Conservation (phyloP, 2,797 vertebrate species). For the Fratercula arctica region DNA sequence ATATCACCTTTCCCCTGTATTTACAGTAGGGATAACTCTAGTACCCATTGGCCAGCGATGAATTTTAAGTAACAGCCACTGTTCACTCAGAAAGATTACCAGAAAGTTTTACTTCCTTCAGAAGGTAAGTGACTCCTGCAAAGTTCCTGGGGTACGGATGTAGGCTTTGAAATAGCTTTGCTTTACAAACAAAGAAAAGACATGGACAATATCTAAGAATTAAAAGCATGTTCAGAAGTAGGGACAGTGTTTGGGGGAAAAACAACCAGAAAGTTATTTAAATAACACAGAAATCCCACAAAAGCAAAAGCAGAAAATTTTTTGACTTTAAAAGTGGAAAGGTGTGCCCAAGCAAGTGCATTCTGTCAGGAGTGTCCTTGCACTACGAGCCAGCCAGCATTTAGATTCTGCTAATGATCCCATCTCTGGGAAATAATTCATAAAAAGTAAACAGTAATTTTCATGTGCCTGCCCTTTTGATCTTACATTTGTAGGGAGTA, state of each 20-base stretch:
- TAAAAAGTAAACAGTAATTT: conserved; percentile 60
- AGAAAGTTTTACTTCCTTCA: conserved; percentile 1
- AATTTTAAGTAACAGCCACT: background rate
- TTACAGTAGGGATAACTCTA: background rate
- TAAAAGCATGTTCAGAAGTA: background rate
- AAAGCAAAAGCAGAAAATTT: background rate
- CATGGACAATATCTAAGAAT: background rate
- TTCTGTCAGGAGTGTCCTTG: conserved; percentile 45
- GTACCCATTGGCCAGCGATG: background rate
- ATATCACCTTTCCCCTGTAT: background rate
- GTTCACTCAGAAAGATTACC: background rate
- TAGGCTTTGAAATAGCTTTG: background rate
- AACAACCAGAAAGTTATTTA: background rate
- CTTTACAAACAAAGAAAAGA: background rate
- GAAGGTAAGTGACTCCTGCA: background rate
- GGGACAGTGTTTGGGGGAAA: background rate
- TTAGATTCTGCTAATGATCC: conserved; percentile 68
- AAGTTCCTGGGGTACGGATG: background rate
- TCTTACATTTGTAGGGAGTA: conserved; percentile 60
- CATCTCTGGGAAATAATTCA: conserved; percentile 62
- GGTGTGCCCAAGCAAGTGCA: background rate
- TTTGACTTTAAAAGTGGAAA: background rate
- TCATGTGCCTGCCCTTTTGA: conserved; percentile 52
- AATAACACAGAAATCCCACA: background rate
- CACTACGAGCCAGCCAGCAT: background rate